Base-by-base conservation (phyloP, 2,888 invertebrate genomes). In the Sarcophaga variegata region DNA sequence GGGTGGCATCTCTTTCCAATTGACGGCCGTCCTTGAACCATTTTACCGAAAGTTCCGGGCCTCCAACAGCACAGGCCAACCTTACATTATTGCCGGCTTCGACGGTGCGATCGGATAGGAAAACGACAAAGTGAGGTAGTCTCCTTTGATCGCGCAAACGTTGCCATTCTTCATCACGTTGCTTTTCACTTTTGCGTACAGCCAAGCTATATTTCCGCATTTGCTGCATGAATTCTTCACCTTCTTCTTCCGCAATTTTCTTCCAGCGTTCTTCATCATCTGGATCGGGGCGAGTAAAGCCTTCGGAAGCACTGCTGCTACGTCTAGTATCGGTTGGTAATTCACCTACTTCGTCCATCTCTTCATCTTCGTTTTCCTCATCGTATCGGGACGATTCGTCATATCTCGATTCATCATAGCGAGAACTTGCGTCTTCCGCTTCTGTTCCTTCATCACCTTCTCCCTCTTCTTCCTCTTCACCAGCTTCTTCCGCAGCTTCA, bases 41-140 rank as follows among this genome's bases (percentile, higher is more conserved):
- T 87, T 95, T 95, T 2, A 97, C 94, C 4, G 94, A 94, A 8
- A 97, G 95, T 81, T 96, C 96, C 0, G 96, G 95, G 0, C 97
- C 96, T 70, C 97, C 94, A 6, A 97, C 95, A 80, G 96, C 96
- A 91, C 97, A 97, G 0, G 96, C 97, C 74, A 98, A 92, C 92
- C 97, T 96, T 3, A 97, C 95, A 89, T 96, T 94, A 12, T 96
- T 96, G 0, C 96, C 96, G 90, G 95, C 95, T 2, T 96, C 96
- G 5, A 96, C 96, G 0, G 96, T 96, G 89, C 97, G 95, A 90
- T 97, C 97, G 0, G 96, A 96, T 64, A 98, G 93, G 89, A 95
- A 95, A 17, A 91, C 92, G n/a, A 93, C 91, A 75, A 93, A 92
- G 79, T 92, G 91, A 11, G 93, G 93, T 4, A 90, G 77, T n/a